Evolutionary conservation across 1,140 invertebrate genomes (phyloP).

Genomic region (Cephus cinctus): DNA sequence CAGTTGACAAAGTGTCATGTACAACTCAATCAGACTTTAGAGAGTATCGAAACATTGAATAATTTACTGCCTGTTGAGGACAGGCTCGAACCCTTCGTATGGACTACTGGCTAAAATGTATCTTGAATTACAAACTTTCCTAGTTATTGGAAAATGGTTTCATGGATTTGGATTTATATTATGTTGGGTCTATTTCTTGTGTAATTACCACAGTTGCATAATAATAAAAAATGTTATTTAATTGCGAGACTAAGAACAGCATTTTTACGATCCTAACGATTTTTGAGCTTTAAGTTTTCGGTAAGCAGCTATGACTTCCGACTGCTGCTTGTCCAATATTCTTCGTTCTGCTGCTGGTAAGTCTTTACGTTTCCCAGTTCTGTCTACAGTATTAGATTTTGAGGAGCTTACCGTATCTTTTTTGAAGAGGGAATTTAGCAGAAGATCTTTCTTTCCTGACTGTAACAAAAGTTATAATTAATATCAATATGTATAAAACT

Average conservation of each 20-base stretch:
- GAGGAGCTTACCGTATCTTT: conserved; percentile 6
- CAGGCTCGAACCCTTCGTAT: conserved; percentile 85
- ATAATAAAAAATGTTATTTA: no score
- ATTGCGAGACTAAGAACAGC: no score
- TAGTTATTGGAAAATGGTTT: no score
- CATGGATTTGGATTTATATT: no score
- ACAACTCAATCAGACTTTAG: conserved; percentile 80
- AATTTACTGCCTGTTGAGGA: conserved; percentile 79
- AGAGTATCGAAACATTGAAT: conserved; percentile 83
- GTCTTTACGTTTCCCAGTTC: conserved; percentile 61
- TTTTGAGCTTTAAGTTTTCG: conserved; percentile 56
- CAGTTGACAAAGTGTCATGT: conserved; percentile 80
- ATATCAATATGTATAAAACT: conserved; percentile 9
- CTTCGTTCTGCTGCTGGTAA: conserved; percentile 57
- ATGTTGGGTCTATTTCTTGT: no score
- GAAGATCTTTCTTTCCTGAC: conserved; percentile 59
- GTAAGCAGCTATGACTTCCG: conserved; percentile 62
- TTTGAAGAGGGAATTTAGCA: conserved; percentile 54
- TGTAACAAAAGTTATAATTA: conserved; percentile 35
- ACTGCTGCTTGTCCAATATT: conserved; percentile 60
- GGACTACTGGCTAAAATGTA: conserved; percentile 74
- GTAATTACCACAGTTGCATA: conserved; percentile 13
- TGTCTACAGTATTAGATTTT: conserved; percentile 38
- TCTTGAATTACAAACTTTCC: no score
- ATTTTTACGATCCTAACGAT: no score